Percentiles rank a stretch among this genome's conserved stretches.
phyloP scores from a whole-genome alignment of 2,888 invertebrate species.

The Cheilosia impressa region DNA sequence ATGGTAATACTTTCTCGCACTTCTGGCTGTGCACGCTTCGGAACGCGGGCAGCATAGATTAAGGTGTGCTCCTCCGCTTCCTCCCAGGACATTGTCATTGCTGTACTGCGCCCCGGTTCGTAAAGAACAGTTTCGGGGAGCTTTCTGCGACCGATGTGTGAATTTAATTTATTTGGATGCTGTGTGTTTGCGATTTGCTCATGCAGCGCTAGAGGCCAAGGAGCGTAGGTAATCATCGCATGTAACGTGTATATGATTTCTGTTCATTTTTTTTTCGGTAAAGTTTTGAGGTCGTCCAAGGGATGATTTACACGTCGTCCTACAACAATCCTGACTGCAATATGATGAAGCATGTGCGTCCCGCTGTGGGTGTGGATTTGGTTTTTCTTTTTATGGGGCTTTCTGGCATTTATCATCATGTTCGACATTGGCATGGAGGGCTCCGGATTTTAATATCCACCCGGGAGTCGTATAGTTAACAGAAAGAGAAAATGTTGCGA shows the following conservation, averaged over 20 bases:
- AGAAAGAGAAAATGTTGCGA: slow-evolving; percentile 53
- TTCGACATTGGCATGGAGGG: slow-evolving; percentile 50
- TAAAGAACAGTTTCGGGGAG: slow-evolving; percentile 3
- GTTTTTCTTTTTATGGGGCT: slow-evolving; percentile 7
- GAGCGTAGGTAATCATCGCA: slow-evolving; percentile 57
- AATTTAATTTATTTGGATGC: slow-evolving; percentile 47
- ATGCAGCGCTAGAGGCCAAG: slow-evolving; percentile 18
- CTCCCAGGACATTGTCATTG: not conserved
- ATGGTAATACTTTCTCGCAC: not conserved
- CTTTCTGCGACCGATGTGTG: slow-evolving; percentile 39
- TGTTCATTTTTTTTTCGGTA: slow-evolving; percentile 18
- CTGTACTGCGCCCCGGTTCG: not conserved
- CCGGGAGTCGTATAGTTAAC: slow-evolving; percentile 50
- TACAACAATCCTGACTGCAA: slow-evolving; percentile 21
- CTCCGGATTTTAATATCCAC: slow-evolving; percentile 54
- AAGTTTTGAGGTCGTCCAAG: slow-evolving; percentile 60
- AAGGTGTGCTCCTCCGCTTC: not conserved
- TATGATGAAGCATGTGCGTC: slow-evolving; percentile 12
- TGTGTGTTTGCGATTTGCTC: slow-evolving; percentile 45
- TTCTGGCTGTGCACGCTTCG: slow-evolving; percentile 3
- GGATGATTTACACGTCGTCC: slow-evolving; percentile 42
- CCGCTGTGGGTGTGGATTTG: not conserved
- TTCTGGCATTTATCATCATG: slow-evolving; percentile 54
- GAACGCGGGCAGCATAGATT: slow-evolving; percentile 41
- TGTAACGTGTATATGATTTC: slow-evolving; percentile 5